These are phyloP conservation scores for Leuciscus idus DNA, from an alignment of 2,113 vertebrate species.

Conservation along the genomic window DNA sequence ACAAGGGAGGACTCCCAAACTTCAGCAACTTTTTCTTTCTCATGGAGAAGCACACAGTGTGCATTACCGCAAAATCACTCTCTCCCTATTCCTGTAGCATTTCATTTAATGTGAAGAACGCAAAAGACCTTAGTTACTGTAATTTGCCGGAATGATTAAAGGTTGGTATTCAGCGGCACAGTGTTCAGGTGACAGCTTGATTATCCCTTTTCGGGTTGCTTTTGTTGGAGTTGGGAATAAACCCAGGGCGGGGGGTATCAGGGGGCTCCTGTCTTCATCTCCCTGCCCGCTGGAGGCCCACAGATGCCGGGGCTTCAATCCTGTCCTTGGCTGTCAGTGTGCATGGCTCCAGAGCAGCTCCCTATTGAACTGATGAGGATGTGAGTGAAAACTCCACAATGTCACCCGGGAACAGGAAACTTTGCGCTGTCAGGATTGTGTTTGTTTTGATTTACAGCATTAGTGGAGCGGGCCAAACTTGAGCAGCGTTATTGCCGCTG, in stretches of 20 bases:
- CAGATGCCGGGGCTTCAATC: slow-evolving; percentile 61
- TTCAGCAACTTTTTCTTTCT: slow-evolving; percentile 9
- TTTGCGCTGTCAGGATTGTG: slow-evolving; percentile 23
- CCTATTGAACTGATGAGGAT: slow-evolving; percentile 6
- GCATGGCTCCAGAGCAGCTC: slow-evolving; percentile 14
- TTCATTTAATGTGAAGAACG: slow-evolving; percentile 73
- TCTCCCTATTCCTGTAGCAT: neutral
- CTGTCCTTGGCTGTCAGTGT: slow-evolving; percentile 53
- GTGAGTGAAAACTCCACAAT: slow-evolving; percentile 24
- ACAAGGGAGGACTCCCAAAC: neutral
- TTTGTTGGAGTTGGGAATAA: slow-evolving; percentile 71
- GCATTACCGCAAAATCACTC: neutral
- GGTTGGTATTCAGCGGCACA: slow-evolving; percentile 66
- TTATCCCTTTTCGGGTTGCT: slow-evolving; percentile 69
- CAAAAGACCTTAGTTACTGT: slow-evolving; percentile 64
- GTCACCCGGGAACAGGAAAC: slow-evolving; percentile 22
- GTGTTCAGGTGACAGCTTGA: slow-evolving; percentile 71
- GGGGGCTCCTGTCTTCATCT: slow-evolving; percentile 70
- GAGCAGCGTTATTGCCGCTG: neutral
- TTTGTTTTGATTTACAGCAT: slow-evolving; percentile 35
- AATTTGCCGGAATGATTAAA: slow-evolving; percentile 63
- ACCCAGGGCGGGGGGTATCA: slow-evolving; percentile 68
- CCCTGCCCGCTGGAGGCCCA: slow-evolving; percentile 62
- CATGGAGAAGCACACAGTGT: neutral
- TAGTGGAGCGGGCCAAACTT: slow-evolving; percentile 12